Conservation (phyloP, 1,140 invertebrate genomes). For the Drosophila pseudoobscura region DNA sequence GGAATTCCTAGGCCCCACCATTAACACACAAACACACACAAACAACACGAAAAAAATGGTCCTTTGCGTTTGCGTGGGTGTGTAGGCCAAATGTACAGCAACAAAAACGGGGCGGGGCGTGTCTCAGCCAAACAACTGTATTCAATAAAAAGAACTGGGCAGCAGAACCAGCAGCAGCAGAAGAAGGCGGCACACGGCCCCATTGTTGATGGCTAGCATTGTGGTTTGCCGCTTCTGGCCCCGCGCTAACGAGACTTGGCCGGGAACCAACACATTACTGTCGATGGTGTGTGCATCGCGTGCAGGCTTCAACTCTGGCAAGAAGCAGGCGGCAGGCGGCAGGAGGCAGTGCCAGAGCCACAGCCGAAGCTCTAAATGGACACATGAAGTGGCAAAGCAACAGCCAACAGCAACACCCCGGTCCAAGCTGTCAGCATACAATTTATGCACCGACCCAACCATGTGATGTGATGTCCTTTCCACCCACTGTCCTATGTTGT, state of each 20-base stretch:
- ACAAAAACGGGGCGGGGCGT: conserved; percentile 37
- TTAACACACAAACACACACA: conserved; percentile 45
- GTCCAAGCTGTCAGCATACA: conserved; percentile 35
- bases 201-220: conserved; percentile 7
- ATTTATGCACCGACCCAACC: conserved; percentile 27
- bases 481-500: neutral
- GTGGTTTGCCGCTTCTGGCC: conserved; percentile 13
- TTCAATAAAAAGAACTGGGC: conserved; percentile 51
- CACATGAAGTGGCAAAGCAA: conserved; percentile 57
- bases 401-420: conserved; percentile 22
- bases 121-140: conserved; percentile 40
- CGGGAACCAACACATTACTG: conserved; percentile 18
- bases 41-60: conserved; percentile 2
- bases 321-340: neutral
- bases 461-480: conserved; percentile 12
- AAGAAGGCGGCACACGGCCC: conserved; percentile 10
- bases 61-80: conserved; percentile 44
- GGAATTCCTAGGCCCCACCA: conserved; percentile 44
- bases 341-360: neutral
- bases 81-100: neutral
- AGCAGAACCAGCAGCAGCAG: neutral
- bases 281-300: conserved; percentile 42
- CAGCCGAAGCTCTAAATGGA: conserved; percentile 34
- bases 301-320: conserved; percentile 25
- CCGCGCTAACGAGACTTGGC: conserved; percentile 20